Evolutionary conservation across 2,888 invertebrate species (phyloP).

Genomic region (Ischnus inquisitorius): DNA sequence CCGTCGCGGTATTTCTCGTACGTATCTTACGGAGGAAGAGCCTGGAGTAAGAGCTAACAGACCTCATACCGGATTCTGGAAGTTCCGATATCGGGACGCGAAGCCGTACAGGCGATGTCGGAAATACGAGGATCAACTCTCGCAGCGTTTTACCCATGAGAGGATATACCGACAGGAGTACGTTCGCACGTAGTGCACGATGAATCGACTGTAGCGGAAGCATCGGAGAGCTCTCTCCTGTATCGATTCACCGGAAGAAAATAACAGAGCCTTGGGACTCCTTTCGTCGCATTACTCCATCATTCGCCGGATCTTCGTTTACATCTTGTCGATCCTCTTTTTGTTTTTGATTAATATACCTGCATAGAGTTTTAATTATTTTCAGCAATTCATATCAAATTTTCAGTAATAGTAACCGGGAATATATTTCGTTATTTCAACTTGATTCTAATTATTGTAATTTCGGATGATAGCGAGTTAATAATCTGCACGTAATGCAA

Average conservation of each 20-base stretch:
- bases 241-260: slow-evolving; percentile 17
- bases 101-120: not conserved
- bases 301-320: not conserved
- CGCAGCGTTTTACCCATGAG: slow-evolving; percentile 4
- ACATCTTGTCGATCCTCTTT: not conserved
- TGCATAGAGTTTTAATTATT: not conserved
- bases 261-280: slow-evolving; percentile 1
- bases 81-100: slow-evolving; percentile 27
- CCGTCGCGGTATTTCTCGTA: slow-evolving; percentile 35
- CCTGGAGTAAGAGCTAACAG: slow-evolving; percentile 41
- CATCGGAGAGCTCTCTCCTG: not conserved
- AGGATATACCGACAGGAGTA: slow-evolving; percentile 12
- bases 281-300: not conserved
- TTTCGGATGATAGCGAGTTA: not conserved
- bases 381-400: too few relatives aligned
- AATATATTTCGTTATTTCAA: too few relatives aligned
- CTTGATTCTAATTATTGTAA: too few relatives aligned
- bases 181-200: not conserved
- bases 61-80: slow-evolving; percentile 32
- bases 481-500: not conserved
- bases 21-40: not conserved
- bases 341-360: not conserved
- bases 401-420: too few relatives aligned
- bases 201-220: slow-evolving; percentile 16
- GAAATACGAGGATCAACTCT: slow-evolving; percentile 37